Percentiles rank a stretch among this genome's conserved stretches.
These are phyloP conservation scores for Trachymyrmex cornetzi DNA, from an alignment of 1,140 invertebrate species.

Conservation along the genomic window DNA sequence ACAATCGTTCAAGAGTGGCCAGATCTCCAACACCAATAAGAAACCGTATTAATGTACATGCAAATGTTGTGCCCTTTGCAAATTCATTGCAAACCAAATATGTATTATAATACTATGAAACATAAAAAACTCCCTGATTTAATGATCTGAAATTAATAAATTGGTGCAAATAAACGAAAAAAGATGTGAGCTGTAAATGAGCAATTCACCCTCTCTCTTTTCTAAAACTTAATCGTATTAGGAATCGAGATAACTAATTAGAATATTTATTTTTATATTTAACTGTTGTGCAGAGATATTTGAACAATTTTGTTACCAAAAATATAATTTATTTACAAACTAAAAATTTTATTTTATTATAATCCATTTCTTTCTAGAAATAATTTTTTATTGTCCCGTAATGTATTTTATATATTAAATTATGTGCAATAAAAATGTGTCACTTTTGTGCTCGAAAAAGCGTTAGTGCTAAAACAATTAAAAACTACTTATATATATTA, in stretches of 20 bases:
- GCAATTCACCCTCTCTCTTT: neutral
- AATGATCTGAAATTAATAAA: conserved; percentile 24
- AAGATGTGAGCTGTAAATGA: neutral
- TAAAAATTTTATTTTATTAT: neutral
- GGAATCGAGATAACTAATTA: neutral
- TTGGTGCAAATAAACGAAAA: conserved; percentile 20
- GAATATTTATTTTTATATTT: neutral
- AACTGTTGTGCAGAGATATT: neutral
- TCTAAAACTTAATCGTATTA: neutral
- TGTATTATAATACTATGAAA: neutral
- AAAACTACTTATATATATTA: neutral
- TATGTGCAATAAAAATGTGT: neutral
- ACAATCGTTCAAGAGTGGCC: conserved; percentile 81
- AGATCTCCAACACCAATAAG: conserved; percentile 84
- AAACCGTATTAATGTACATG: conserved; percentile 48
- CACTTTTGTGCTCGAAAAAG: neutral
- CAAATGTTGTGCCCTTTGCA: conserved; percentile 22
- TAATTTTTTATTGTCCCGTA: no score
- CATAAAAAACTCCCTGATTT: conserved; percentile 1
- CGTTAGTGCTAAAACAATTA: neutral
- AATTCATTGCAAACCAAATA: conserved; percentile 18
- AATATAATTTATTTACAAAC: neutral
- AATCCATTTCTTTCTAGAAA: neutral
- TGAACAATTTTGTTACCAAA: neutral
- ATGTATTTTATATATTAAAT: neutral